A percentile compares a stretch with the other conserved stretches of the same genome.
Evolutionary conservation across 2,113 vertebrate species (phyloP).

Genomic region (Copsychus sechellarum): DNA sequence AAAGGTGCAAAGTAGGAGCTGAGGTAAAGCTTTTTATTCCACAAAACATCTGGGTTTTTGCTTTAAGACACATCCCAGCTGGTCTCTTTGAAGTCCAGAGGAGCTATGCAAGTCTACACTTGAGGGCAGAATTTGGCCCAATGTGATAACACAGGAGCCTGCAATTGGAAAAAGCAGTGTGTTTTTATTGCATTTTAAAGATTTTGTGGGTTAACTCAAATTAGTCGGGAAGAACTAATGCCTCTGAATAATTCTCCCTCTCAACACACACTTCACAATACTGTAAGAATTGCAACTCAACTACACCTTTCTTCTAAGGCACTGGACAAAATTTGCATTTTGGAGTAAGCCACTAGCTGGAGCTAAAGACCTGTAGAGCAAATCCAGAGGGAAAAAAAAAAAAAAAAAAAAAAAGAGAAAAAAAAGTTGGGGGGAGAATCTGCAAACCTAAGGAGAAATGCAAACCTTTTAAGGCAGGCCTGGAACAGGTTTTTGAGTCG

Average conservation of each 20-base stretch:
- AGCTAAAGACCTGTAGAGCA: constrained; percentile 72
- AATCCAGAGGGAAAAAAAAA: neutral
- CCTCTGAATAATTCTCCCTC: constrained; percentile 4
- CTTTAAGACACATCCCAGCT: constrained; percentile 18
- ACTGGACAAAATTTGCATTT: constrained; percentile 51
- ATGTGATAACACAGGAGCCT: constrained; percentile 34
- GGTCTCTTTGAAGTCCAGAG: constrained; percentile 54
- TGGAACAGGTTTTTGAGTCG: neutral
- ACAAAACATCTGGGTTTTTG: constrained; percentile 1
- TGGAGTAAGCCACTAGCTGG: constrained; percentile 72
- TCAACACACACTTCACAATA: neutral
- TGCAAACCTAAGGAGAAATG: constrained; percentile 4
- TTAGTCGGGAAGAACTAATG: constrained; percentile 3
- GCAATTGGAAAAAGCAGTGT: neutral
- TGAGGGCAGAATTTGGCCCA: constrained; percentile 66
- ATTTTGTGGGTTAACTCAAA: constrained; percentile 26
- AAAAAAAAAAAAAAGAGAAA: neutral
- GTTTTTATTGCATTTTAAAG: constrained; percentile 19
- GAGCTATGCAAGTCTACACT: constrained; percentile 28
- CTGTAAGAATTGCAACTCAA: neutral
- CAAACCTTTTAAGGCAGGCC: neutral
- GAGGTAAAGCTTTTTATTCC: constrained; percentile 4
- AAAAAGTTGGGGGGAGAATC: neutral
- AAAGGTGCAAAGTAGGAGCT: neutral
- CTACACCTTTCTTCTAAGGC: neutral